Evolutionary conservation across 1,140 invertebrate species (phyloP), one percentile per base, ranked within the genome.

Genomic region (Cepaea nemoralis): DNA sequence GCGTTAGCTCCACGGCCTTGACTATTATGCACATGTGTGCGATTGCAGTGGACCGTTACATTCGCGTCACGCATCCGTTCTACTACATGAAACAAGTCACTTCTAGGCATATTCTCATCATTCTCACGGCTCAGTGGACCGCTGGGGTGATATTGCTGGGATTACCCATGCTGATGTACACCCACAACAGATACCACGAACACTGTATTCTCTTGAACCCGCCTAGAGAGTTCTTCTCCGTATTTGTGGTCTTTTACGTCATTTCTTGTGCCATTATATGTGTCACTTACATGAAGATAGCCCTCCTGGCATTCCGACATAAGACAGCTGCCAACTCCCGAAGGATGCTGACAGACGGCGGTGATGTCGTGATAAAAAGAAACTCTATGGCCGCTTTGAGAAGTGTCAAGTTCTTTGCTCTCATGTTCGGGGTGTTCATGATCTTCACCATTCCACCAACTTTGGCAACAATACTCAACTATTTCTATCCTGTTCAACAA

Each of bases 361-460:
- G 16, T 2, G 16, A 3, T 8, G n/a, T 31, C 3, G 33, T 63
- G 3, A 1, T 63, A 2, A 27, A 31, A 63, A 63, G n/a, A 63
- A 63, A 63, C 33, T 10, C 5, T 0, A 1, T 3, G 59, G 59
- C 59, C 6, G 59, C 59, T 31, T 31, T 63, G 59, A 63, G 27
- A 63, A 63, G 59, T 63, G 59, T 63, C 2, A 63, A 63, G 59
- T 63, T 63, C 16, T 63, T 63, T 31, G 59, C n/a, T 63, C 6
- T 31, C n/a, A 63, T 63, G 59, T 63, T 63, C 16, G 59, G 59
- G 10, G n/a, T 31, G 59, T 63, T 63, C 33, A 5, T 63, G 5
- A 1, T 31, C 3, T 63, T 63, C 59, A 63, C 59, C 33, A n/a
- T 63, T 2, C 59, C 59, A 31, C 59, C 59, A 3, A 16, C 59